Percentiles rank a stretch among this genome's conserved stretches.
Conservation (phyloP, 2,888 invertebrate species). For the Diaprepes abbreviatus region DNA sequence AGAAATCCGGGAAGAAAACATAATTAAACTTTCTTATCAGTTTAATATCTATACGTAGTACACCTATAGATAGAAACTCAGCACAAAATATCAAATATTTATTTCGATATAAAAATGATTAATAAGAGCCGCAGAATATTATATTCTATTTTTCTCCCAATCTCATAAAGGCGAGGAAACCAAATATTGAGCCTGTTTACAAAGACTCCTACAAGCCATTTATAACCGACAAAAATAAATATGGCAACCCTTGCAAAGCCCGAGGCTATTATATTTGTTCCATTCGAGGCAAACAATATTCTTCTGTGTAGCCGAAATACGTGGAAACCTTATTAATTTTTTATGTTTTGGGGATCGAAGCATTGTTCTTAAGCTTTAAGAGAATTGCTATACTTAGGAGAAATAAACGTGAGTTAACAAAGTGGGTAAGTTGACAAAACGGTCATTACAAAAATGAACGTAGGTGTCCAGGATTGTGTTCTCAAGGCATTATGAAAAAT, state of each 20-base stretch:
- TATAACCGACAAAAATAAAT: conserved; percentile 43
- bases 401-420: too few species aligned
- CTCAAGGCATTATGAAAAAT: too few species aligned
- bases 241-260: conserved; percentile 38
- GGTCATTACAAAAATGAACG: too few species aligned
- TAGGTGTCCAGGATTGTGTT: too few species aligned
- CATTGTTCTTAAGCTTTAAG: too few species aligned
- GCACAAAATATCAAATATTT: too few species aligned
- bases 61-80: too few species aligned
- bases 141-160: conserved; percentile 24
- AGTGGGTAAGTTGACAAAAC: too few species aligned
- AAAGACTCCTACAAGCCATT: conserved; percentile 31
- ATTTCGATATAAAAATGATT: background rate
- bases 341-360: background rate
- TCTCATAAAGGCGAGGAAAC: conserved; percentile 36
- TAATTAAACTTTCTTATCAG: too few species aligned
- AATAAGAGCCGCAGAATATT: conserved; percentile 21
- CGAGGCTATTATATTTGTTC: conserved; percentile 31
- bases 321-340: conserved; percentile 1
- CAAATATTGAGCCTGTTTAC: conserved; percentile 36
- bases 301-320: background rate
- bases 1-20: too few species aligned
- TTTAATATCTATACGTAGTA: too few species aligned
- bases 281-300: conserved; percentile 34
- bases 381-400: too few species aligned